phyloP scores from a whole-genome alignment of 2,797 vertebrate species.

The Spondyliosoma cantharus region DNA sequence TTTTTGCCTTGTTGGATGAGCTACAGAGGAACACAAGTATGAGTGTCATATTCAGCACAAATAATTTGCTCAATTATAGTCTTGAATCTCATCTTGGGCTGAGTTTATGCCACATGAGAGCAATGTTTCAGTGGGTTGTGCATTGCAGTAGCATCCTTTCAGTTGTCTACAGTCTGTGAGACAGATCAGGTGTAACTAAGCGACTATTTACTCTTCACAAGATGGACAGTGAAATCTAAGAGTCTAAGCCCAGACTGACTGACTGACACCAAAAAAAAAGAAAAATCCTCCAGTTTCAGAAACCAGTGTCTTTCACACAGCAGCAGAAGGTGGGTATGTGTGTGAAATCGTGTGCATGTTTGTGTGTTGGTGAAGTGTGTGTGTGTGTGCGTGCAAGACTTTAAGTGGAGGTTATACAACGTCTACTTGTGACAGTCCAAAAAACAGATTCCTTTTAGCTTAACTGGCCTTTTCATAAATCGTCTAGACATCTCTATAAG shows the following conservation, averaged over 20 bases:
- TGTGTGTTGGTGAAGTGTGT: constrained; percentile 52
- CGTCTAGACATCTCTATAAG: constrained; percentile 86
- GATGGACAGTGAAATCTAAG: constrained; percentile 55
- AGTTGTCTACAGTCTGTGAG: constrained; percentile 44
- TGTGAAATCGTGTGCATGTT: constrained; percentile 54
- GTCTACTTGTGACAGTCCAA: constrained; percentile 78
- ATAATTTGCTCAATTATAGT: constrained; percentile 2
- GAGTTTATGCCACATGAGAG: neutral
- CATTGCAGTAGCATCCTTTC: constrained; percentile 40
- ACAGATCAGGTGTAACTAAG: constrained; percentile 29
- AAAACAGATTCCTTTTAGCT: constrained; percentile 75
- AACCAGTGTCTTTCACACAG: constrained; percentile 80
- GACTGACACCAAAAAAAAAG: constrained; percentile 47
- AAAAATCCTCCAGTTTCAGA: constrained; percentile 71
- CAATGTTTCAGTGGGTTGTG: constrained; percentile 40
- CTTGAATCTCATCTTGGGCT: neutral
- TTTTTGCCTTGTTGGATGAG: constrained; percentile 42
- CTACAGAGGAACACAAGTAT: constrained; percentile 28
- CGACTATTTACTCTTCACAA: constrained; percentile 48
- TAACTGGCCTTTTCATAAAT: constrained; percentile 92
- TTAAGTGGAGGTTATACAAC: constrained; percentile 80
- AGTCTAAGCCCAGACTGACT: constrained; percentile 43
- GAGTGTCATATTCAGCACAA: constrained; percentile 19
- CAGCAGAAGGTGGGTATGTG: constrained; percentile 64
- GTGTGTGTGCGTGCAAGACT: constrained; percentile 64